Evolutionary conservation across 2,888 invertebrate genomes (phyloP), one percentile per base, ranked within the genome.

Genomic region (Pandemis heparana): DNA sequence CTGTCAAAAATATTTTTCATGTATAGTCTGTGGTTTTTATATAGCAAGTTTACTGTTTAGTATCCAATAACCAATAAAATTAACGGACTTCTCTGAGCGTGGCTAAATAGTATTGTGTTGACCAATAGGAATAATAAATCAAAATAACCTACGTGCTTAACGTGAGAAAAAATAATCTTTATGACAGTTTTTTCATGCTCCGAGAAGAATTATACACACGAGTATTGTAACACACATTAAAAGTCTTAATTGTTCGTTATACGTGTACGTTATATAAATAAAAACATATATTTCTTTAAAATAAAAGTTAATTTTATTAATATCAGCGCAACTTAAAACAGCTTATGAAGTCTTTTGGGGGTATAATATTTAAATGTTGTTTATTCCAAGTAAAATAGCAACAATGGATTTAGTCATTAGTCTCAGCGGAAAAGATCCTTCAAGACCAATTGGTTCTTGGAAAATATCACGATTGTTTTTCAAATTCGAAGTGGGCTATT

Each of bases 81-180:
- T 32, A 32, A 32, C 23, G 23, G 23, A 32, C 23, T 9, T 46
- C 12, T 46, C 9, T 12, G 12, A 14, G 46, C 9, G 41, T 9
- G 5, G 41, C 41, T 8, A 8, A 41, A 41, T 7, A 41, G 41
- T 9, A 41, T 41, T 41, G 41, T 41, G 41, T 41, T 8, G 41
- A 41, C 9, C 41, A 48, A 48, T 48, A 48, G 5, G 1, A 14
- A 12, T 14, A 48, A n/a, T 5, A 6, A 48, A 48, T 41, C 48
- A 48, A 10, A 48, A 48, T 48, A 48, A n/a, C 51, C n/a, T 53
- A 53, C 53, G 53, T 53, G 53, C 53, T 53, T 8, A 53, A 53
- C 18, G 53, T 18, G 16, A 53, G 51, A 53, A 16, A 53, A 53
- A 53, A 53, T 53, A 53, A 53, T 53, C 53, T 53, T 53, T 53